phyloP scores from a whole-genome alignment of 1,140 invertebrate genomes.

The Paraescarpia echinospica region DNA sequence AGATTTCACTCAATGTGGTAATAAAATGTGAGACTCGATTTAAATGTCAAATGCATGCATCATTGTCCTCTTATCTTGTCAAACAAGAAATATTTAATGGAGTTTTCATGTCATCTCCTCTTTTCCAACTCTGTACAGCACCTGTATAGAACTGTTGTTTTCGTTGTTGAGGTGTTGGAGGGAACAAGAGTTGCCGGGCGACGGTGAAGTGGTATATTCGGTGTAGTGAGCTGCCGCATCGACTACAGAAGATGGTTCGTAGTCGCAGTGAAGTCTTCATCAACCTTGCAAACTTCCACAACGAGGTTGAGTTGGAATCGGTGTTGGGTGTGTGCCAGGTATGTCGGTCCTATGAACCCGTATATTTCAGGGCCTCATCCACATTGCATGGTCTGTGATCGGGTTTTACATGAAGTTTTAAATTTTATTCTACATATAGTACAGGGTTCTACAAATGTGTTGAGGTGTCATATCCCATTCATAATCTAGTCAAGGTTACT shows the following conservation, averaged over 20 bases:
- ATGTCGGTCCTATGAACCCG: background rate
- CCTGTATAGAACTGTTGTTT: background rate
- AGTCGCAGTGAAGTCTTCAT: conserved; percentile 16
- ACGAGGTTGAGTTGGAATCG: conserved; percentile 23
- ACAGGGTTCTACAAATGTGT: background rate
- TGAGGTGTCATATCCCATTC: background rate
- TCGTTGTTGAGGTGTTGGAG: conserved; percentile 14
- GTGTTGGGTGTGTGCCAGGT: conserved; percentile 21
- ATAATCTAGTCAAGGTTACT: background rate
- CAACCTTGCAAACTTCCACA: conserved; percentile 6
- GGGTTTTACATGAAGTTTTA: background rate
- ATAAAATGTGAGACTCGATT: too few species aligned
- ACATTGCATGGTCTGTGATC: background rate
- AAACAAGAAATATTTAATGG: too few species aligned
- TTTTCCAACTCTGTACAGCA: too few species aligned
- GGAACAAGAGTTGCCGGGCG: background rate
- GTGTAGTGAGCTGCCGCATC: background rate
- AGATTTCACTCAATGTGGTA: too few species aligned
- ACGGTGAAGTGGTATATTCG: conserved; percentile 17
- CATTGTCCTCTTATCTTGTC: too few species aligned
- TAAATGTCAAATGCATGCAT: too few species aligned
- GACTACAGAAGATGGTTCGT: background rate
- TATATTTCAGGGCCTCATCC: background rate
- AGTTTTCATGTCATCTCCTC: too few species aligned
- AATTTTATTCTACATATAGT: too few species aligned